phyloP scores from a whole-genome alignment of 2,113 vertebrate species.

The Pelobates fuscus region DNA sequence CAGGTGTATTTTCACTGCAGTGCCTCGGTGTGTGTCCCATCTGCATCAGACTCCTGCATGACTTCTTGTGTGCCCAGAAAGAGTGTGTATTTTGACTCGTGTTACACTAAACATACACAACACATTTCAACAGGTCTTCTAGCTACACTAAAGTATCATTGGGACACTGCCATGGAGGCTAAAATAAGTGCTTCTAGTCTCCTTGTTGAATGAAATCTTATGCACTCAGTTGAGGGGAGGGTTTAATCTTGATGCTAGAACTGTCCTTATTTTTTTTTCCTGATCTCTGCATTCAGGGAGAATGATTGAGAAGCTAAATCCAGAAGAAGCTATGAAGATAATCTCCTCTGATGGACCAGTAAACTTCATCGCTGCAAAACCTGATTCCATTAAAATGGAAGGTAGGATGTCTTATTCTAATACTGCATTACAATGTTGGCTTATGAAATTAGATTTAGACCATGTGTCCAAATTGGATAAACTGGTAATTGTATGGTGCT shows the following conservation, averaged over 20 bases:
- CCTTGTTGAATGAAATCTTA: too few species aligned
- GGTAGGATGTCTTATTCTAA: slow-evolving; percentile 5
- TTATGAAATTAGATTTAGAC: neutral
- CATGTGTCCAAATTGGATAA: too few species aligned
- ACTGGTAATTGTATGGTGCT: too few species aligned
- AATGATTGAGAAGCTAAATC: neutral
- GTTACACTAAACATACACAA: too few species aligned
- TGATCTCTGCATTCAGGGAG: too few species aligned
- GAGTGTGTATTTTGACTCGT: slow-evolving; percentile 30
- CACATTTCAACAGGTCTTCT: too few species aligned
- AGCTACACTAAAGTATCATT: too few species aligned
- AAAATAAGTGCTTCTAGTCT: too few species aligned
- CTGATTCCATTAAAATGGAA: neutral
- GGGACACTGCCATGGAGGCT: too few species aligned
- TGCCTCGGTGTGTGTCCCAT: slow-evolving; percentile 36
- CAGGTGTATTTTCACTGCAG: slow-evolving; percentile 54
- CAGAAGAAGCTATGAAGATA: neutral
- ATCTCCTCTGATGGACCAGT: slow-evolving; percentile 38
- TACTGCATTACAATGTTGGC: neutral
- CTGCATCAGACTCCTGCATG: slow-evolving; percentile 4
- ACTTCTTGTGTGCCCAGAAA: neutral
- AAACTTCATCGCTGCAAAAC: slow-evolving; percentile 11
- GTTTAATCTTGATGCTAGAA: too few species aligned
- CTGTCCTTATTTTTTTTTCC: too few species aligned
- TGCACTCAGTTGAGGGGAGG: too few species aligned